Percentiles rank a stretch among this genome's conserved stretches.
Conservation (phyloP, 2,888 invertebrate species). For the Prosapia bicincta region DNA sequence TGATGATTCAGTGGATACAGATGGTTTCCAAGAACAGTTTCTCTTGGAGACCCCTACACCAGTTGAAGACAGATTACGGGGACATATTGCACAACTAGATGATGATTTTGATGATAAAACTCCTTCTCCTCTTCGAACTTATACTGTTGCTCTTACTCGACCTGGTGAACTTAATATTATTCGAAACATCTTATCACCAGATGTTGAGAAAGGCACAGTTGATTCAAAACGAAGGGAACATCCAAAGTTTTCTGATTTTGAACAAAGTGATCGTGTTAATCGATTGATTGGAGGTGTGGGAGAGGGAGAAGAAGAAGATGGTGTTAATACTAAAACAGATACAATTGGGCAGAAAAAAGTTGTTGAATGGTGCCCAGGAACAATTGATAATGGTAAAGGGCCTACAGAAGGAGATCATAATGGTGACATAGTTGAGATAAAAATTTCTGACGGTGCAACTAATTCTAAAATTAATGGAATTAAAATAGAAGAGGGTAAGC, state of each 20-base stretch:
- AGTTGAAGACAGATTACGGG: constrained; percentile 30
- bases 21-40: constrained; percentile 52
- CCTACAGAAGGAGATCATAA: constrained; percentile 28
- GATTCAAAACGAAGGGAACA: constrained; percentile 41
- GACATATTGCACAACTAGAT: constrained; percentile 32
- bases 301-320: constrained; percentile 48
- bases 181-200: constrained; percentile 36
- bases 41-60: constrained; percentile 50
- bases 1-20: constrained; percentile 54
- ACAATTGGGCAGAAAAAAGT: constrained; percentile 49
- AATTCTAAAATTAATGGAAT: constrained; percentile 3
- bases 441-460: constrained; percentile 13
- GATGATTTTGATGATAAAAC: constrained; percentile 40
- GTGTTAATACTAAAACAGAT: constrained; percentile 8
- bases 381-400: constrained; percentile 24
- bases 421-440: constrained; percentile 15
- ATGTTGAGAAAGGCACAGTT: constrained; percentile 41
- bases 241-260: constrained; percentile 37
- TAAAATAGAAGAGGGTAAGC: constrained; percentile 30
- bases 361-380: constrained; percentile 44
- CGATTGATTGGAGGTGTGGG: constrained; percentile 42
- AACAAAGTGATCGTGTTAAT: constrained; percentile 37
- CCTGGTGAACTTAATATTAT: constrained; percentile 33
- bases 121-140: constrained; percentile 30
- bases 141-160: constrained; percentile 27